phyloP scores from a whole-genome alignment of 2,888 invertebrate species.

The Scelioninae gen. 1 region DNA sequence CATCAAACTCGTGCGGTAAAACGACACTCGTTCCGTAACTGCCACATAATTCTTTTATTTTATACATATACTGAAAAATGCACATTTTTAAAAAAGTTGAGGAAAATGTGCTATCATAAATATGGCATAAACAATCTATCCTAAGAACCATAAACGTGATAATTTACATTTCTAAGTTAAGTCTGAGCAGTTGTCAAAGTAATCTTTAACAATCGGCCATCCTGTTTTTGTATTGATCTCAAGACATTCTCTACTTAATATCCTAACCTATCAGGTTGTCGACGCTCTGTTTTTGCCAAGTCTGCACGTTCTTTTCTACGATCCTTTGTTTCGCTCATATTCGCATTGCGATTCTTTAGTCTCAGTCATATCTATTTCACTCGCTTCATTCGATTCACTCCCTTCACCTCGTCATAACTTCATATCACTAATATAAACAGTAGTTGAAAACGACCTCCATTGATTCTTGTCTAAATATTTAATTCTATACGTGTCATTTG shows the following conservation, averaged over 20 bases:
- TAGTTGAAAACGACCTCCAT: slow-evolving; percentile 8
- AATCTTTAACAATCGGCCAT: slow-evolving; percentile 24
- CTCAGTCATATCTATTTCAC: background rate
- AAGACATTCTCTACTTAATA: background rate
- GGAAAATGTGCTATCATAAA: no score
- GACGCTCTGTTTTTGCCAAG: background rate
- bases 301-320: background rate
- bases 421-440: slow-evolving; percentile 19
- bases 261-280: background rate
- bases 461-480: slow-evolving; percentile 17
- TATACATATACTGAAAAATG: no score
- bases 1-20: no score
- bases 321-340: background rate
- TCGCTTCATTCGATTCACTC: no score
- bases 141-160: no score
- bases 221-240: slow-evolving; percentile 13
- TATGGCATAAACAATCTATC: no score
- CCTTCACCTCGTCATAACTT: slow-evolving; percentile 47
- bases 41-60: no score
- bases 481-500: slow-evolving; percentile 16
- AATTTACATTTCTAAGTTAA: no score
- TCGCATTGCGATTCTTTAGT: background rate
- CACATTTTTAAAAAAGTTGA: no score
- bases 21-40: no score
- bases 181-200: no score